Conservation (phyloP, 35 echinoderm and acorn worm genomes). For the Lytechinus pictus region DNA sequence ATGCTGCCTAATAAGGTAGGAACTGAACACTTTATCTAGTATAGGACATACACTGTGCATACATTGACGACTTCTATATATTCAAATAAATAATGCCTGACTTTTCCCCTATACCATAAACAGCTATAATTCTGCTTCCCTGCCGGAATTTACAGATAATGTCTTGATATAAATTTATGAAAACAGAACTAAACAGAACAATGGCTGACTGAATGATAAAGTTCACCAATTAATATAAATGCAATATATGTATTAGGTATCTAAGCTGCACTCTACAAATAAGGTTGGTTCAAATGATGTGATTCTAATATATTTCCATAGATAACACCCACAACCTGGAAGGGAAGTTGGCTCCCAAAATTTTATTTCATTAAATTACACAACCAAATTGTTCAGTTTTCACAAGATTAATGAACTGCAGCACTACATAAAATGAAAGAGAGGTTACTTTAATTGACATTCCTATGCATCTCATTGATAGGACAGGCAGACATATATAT, state of each 20-base stretch:
- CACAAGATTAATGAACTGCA: too few relatives aligned
- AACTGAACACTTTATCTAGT: too few relatives aligned
- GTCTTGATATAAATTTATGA: background rate
- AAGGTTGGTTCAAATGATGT: background rate
- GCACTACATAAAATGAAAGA: too few relatives aligned
- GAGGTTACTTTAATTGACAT: too few relatives aligned
- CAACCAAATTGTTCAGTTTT: background rate
- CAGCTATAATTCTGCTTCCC: too few relatives aligned
- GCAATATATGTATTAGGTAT: background rate
- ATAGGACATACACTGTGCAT: background rate
- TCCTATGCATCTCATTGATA: too few relatives aligned
- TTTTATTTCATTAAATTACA: background rate
- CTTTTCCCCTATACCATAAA: background rate
- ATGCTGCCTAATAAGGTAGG: too few relatives aligned
- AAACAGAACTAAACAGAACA: background rate
- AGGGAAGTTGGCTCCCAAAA: background rate
- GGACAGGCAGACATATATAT: background rate
- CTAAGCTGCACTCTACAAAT: background rate
- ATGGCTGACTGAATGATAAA: background rate
- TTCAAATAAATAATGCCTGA: background rate
- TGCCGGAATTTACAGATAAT: background rate
- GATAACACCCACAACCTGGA: background rate
- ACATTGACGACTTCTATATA: background rate
- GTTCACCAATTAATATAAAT: background rate
- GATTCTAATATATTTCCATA: background rate